A percentile compares a stretch with the other conserved stretches of the same genome.
Conservation (phyloP, 2,113 vertebrate species). For the Rhinoderma darwinii region DNA sequence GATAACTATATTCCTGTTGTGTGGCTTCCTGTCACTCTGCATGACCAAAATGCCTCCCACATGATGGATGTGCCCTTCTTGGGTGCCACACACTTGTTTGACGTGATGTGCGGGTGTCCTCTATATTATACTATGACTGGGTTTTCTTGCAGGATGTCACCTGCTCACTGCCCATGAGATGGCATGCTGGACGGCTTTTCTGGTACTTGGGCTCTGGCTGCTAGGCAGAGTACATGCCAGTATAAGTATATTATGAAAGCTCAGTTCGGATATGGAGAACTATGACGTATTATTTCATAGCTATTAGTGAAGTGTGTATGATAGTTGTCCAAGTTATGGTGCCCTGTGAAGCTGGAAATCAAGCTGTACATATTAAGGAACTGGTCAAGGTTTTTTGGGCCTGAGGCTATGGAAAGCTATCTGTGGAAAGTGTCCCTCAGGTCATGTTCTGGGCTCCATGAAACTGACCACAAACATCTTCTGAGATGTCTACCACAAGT, state of each 20-base stretch:
- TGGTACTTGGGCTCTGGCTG: neutral
- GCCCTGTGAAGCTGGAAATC: neutral
- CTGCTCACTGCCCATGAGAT: neutral
- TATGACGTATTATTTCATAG: neutral
- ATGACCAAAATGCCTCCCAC: conserved; percentile 13
- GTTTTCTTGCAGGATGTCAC: conserved; percentile 4
- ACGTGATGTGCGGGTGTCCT: neutral
- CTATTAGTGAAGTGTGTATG: neutral
- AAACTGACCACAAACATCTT: too few relatives aligned
- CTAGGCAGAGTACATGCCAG: neutral
- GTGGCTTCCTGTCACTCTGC: neutral
- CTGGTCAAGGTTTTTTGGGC: neutral
- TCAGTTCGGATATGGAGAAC: neutral
- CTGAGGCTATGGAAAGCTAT: neutral
- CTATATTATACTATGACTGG: neutral
- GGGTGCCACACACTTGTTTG: conserved; percentile 36
- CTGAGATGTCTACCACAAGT: neutral
- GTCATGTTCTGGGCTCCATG: neutral
- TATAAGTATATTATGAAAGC: neutral
- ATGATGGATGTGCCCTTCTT: conserved; percentile 9
- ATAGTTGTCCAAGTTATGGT: neutral
- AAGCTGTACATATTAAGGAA: neutral
- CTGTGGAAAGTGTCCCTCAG: too few relatives aligned
- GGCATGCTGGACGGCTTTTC: neutral
- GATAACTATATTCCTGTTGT: neutral